These are phyloP conservation scores for Pectinophora gossypiella DNA, from an alignment of 1,140 invertebrate genomes.

Conservation along the genomic window DNA sequence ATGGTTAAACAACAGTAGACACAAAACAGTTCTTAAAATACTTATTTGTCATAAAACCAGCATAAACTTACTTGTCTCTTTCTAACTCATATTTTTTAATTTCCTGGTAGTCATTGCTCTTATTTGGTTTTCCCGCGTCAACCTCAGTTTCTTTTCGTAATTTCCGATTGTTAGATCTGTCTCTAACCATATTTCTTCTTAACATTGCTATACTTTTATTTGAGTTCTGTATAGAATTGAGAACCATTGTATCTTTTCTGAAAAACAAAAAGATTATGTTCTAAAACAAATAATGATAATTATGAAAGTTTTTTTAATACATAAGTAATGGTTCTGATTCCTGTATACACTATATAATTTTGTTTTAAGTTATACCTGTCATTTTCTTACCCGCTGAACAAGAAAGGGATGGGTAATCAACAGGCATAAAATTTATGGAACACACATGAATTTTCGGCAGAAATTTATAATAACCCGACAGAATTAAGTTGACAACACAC, in stretches of 20 bases:
- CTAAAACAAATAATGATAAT: neutral
- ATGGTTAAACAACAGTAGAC: too few relatives aligned
- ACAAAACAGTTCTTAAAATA: neutral
- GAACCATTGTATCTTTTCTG: conserved; percentile 16
- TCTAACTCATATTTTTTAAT: neutral
- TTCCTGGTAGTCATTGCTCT: neutral
- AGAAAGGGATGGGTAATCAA: too few relatives aligned
- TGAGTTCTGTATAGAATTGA: conserved; percentile 6
- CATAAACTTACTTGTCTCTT: neutral
- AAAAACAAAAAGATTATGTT: conserved; percentile 5
- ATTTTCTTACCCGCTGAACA: too few relatives aligned
- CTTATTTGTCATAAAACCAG: neutral
- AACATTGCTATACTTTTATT: neutral
- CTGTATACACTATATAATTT: too few relatives aligned
- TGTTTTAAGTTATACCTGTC: too few relatives aligned
- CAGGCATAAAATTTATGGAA: too few relatives aligned
- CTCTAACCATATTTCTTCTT: conserved; percentile 1
- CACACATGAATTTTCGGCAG: too few relatives aligned
- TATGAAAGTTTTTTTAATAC: neutral
- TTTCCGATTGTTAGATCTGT: neutral
- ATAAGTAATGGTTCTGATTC: too few relatives aligned
- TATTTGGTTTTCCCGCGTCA: neutral
- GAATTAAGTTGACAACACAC: too few relatives aligned
- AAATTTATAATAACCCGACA: too few relatives aligned
- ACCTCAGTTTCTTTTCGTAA: neutral